Evolutionary conservation across 2,797 vertebrate species (phyloP).

Genomic region (Agapornis canus): DNA sequence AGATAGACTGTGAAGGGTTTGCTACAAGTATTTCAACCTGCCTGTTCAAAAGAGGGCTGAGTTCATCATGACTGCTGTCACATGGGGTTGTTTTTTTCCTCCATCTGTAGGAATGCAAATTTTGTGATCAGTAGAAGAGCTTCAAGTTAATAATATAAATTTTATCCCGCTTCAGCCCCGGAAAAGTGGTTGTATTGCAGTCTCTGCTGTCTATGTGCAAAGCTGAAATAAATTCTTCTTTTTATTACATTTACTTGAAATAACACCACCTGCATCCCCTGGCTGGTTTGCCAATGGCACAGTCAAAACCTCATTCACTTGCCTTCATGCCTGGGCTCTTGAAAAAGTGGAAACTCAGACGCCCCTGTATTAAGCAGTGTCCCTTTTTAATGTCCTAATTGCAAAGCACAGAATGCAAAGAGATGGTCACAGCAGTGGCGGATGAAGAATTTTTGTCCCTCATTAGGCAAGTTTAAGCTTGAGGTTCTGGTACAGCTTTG

Average conservation of each 20-base stretch:
- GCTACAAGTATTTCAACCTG: constrained; percentile 31
- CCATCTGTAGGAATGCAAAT: neutral
- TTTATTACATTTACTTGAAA: constrained; percentile 25
- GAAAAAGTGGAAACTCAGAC: constrained; percentile 3
- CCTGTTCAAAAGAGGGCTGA: neutral
- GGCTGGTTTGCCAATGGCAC: neutral
- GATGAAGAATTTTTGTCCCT: constrained; percentile 61
- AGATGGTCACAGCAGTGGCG: constrained; percentile 43
- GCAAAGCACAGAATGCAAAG: constrained; percentile 35
- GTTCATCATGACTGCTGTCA: neutral
- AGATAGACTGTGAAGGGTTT: constrained; percentile 43
- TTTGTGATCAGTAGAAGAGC: neutral
- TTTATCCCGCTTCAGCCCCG: neutral
- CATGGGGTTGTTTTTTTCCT: neutral
- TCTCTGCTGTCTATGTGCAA: neutral
- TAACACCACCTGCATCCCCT: neutral
- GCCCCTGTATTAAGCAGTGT: neutral
- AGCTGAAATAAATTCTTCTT: constrained; percentile 19
- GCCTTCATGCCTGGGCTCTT: neutral
- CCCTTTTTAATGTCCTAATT: constrained; percentile 41
- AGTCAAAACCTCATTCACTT: constrained; percentile 15
- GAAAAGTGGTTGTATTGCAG: neutral
- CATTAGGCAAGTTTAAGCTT: constrained; percentile 48
- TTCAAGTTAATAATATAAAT: neutral
- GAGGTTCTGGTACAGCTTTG: constrained; percentile 35